phyloP scores from a whole-genome alignment of 2,888 invertebrate genomes.

The Drosophila lutescens region DNA sequence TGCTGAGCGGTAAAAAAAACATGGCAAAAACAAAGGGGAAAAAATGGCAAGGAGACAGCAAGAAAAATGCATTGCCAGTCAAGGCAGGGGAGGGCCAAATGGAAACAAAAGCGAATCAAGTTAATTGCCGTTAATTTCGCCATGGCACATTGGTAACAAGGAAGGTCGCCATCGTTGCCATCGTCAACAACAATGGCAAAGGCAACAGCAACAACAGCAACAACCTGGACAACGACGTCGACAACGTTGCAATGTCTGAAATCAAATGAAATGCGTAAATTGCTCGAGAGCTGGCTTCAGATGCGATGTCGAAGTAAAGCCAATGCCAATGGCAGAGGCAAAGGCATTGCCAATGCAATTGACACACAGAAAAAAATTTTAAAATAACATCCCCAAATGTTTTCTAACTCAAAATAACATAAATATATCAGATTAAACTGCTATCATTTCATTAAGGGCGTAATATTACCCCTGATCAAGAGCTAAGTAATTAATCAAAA shows the following conservation, averaged over 20 bases:
- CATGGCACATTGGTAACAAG: slow-evolving; percentile 72
- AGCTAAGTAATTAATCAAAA: not conserved
- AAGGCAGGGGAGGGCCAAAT: slow-evolving; percentile 20
- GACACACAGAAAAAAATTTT: no score
- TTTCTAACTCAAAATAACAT: no score
- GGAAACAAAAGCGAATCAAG: slow-evolving; percentile 70
- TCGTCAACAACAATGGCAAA: slow-evolving; percentile 36
- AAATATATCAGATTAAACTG: no score
- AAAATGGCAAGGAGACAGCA: slow-evolving; percentile 26
- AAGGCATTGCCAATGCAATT: no score
- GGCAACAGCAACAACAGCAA: slow-evolving; percentile 1
- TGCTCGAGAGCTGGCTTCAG: slow-evolving; percentile 41
- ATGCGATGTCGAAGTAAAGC: slow-evolving; percentile 19
- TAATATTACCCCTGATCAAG: not conserved
- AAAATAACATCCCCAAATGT: no score
- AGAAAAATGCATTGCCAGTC: slow-evolving; percentile 50
- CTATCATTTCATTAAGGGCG: not conserved
- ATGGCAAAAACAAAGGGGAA: not conserved
- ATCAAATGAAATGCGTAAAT: slow-evolving; percentile 77
- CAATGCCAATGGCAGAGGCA: slow-evolving; percentile 8
- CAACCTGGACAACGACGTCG: slow-evolving; percentile 10
- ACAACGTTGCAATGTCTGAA: slow-evolving; percentile 43
- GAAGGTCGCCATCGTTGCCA: slow-evolving; percentile 54
- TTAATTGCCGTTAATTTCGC: slow-evolving; percentile 77
- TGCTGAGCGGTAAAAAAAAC: slow-evolving; percentile 6